These are phyloP conservation scores for Eristalinus sepulchralis DNA, from an alignment of 2,888 invertebrate species.

Conservation along the genomic window DNA sequence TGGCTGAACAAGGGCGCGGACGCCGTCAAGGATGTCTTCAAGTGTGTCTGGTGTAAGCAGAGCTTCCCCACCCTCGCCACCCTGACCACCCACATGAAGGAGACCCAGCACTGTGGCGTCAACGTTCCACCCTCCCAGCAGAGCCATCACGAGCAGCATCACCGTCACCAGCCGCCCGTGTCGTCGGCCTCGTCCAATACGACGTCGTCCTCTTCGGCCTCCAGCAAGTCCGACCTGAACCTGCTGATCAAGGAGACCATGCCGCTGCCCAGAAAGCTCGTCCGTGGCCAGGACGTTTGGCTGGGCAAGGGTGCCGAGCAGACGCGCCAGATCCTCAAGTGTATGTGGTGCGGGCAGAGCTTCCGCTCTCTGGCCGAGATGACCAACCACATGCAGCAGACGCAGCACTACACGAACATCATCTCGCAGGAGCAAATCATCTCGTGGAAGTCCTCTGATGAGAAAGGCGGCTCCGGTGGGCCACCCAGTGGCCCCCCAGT, in stretches of 20 bases:
- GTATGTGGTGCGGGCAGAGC: constrained; percentile 99
- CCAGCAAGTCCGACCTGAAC: constrained; percentile 90
- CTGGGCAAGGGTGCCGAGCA: constrained; percentile 98
- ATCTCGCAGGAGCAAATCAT: constrained; percentile 98
- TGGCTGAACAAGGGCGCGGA: constrained; percentile 98
- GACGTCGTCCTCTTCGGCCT: constrained; percentile 83
- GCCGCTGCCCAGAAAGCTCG: constrained; percentile 96
- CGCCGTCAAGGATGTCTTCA: constrained; percentile 96
- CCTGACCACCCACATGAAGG: constrained; percentile 98
- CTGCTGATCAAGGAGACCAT: constrained; percentile 95
- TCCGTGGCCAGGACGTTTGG: constrained; percentile 99
- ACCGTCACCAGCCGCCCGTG: constrained; percentile 76
- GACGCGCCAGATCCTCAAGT: constrained; percentile 97
- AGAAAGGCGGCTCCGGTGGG: constrained; percentile 81
- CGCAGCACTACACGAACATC: constrained; percentile 98
- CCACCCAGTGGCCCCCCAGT: constrained; percentile 74
- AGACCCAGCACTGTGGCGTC: constrained; percentile 97
- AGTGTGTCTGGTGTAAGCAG: constrained; percentile 99
- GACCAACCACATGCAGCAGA: constrained; percentile 99
- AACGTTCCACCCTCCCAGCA: constrained; percentile 85
- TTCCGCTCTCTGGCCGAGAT: constrained; percentile 98
- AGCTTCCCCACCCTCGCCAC: constrained; percentile 97
- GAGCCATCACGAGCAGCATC: constrained; percentile 50
- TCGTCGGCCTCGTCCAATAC: constrained; percentile 78
- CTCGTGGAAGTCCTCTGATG: constrained; percentile 96